These are phyloP conservation scores for Arizona elegans DNA, from an alignment of 2,113 vertebrate genomes.

Conservation along the genomic window DNA sequence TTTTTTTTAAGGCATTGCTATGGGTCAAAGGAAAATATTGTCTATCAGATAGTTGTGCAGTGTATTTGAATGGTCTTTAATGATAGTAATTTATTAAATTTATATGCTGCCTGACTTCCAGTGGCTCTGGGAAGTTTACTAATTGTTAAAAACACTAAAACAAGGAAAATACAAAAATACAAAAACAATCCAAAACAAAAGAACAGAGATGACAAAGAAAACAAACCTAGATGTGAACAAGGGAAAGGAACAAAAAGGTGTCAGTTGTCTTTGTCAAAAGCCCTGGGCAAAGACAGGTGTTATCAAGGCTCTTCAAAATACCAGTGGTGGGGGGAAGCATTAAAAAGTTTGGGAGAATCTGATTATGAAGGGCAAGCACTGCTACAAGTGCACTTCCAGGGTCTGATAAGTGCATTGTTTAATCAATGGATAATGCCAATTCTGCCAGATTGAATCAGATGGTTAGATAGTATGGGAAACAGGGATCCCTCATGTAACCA, in stretches of 20 bases:
- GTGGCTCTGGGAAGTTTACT: not conserved
- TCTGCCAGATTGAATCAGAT: not conserved
- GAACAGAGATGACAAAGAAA: not conserved
- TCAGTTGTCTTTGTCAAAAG: not conserved
- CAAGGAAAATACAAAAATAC: not conserved
- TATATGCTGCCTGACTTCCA: not conserved
- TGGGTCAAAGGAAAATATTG: constrained; percentile 3
- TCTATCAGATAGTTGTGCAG: not conserved
- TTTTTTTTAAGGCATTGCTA: not conserved
- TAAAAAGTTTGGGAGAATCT: not conserved
- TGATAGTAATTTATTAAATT: not conserved
- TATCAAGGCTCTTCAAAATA: not conserved
- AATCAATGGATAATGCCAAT: not conserved
- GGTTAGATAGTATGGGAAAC: not conserved
- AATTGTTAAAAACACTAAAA: not conserved
- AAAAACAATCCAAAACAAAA: not conserved
- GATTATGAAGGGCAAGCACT: not conserved
- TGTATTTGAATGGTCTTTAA: constrained; percentile 3
- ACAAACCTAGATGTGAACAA: not conserved
- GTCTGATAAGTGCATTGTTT: not conserved
- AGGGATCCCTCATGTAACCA: not conserved
- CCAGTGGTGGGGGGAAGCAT: not conserved
- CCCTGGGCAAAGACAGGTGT: not conserved
- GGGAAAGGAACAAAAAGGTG: not conserved
- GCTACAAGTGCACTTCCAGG: not conserved